Evolutionary conservation across 2,888 invertebrate genomes (phyloP).

Genomic region (Punctoribates punctum): DNA sequence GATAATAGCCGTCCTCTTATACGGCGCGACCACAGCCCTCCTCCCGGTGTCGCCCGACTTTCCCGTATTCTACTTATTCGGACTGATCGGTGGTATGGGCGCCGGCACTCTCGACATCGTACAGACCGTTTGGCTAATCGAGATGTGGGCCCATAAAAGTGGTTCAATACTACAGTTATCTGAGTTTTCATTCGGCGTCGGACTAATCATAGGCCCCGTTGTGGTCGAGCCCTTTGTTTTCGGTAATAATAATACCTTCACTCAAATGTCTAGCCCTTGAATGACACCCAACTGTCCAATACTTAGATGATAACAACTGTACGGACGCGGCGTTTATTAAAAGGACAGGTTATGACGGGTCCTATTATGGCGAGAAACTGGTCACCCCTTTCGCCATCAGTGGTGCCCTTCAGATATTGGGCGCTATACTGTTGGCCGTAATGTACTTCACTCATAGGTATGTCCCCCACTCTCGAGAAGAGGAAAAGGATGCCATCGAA

Average conservation of each 20-base stretch:
- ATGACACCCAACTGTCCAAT: not conserved
- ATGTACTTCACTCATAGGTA: constrained; percentile 18
- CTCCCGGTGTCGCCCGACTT: not conserved
- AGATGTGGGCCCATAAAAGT: constrained; percentile 20
- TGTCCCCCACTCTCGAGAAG: not conserved
- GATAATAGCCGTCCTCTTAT: not conserved
- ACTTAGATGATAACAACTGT: not conserved
- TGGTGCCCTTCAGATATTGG: not conserved
- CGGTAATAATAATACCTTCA: not conserved
- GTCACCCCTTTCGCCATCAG: not conserved
- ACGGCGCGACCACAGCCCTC: not conserved
- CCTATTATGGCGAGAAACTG: not conserved
- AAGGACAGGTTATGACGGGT: not conserved
- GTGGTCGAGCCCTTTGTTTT: not conserved
- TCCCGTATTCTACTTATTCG: not conserved
- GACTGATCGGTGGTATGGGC: constrained; percentile 2
- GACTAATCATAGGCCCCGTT: not conserved
- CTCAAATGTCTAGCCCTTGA: no score
- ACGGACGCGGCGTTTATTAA: not conserved
- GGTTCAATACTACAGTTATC: constrained; percentile 25
- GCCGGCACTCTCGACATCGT: constrained; percentile 15
- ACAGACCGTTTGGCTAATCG: constrained; percentile 28
- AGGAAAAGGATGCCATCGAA: constrained; percentile 3
- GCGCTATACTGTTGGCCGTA: not conserved
- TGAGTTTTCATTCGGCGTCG: constrained; percentile 10